A percentile compares a stretch with the other conserved stretches of the same genome.
phyloP scores from a whole-genome alignment of 2,888 invertebrate genomes.

The Dorcus parallelipipedus region DNA sequence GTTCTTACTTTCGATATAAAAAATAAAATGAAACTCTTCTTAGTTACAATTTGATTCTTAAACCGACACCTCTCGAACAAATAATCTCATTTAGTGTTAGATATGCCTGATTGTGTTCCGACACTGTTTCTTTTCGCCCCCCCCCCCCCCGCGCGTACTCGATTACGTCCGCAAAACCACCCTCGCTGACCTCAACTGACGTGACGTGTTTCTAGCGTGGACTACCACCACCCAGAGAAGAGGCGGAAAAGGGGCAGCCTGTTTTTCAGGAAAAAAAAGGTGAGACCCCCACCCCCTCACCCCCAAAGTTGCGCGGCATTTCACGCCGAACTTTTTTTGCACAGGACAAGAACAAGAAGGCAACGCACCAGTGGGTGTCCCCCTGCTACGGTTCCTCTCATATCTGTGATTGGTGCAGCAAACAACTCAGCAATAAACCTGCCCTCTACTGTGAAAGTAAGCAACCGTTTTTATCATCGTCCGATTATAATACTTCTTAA shows the following conservation, averaged over 20 bases:
- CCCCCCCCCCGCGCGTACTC: too few species aligned
- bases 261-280: constrained; percentile 91
- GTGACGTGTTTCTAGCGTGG: constrained; percentile 49
- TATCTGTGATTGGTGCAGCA: constrained; percentile 75
- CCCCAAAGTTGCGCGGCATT: not conserved
- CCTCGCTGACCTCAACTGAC: not conserved
- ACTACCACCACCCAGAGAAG: constrained; percentile 76
- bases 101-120: too few species aligned
- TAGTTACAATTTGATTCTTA: too few species aligned
- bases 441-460: constrained; percentile 83
- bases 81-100: too few species aligned
- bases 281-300: constrained; percentile 30
- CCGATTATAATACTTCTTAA: too few species aligned
- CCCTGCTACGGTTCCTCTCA: constrained; percentile 63
- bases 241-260: constrained; percentile 83
- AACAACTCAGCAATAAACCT: constrained; percentile 74
- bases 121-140: too few species aligned
- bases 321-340: not conserved
- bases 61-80: too few species aligned
- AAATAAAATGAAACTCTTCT: too few species aligned
- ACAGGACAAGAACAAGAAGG: constrained; percentile 74
- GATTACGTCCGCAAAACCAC: too few species aligned
- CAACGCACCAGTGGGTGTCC: constrained; percentile 72
- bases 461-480: constrained; percentile 35
- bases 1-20: too few species aligned